These are phyloP conservation scores for Neuroscelio doddi DNA, from an alignment of 2,888 invertebrate genomes.

Conservation along the genomic window DNA sequence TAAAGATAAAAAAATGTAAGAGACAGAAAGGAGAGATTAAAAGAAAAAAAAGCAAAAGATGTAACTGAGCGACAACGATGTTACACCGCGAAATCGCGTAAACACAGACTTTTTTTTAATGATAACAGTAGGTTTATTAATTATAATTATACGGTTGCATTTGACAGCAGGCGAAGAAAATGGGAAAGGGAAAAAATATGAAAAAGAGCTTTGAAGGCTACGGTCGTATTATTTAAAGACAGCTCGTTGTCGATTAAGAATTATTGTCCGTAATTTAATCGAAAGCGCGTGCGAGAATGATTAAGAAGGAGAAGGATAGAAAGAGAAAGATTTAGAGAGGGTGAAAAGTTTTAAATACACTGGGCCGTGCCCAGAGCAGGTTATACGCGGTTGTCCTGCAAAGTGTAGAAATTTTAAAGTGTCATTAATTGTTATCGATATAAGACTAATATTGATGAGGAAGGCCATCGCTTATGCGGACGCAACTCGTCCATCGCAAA, in stretches of 20 bases:
- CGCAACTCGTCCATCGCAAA: constrained; percentile 48
- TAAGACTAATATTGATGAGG: constrained; percentile 61
- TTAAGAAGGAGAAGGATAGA: constrained; percentile 3
- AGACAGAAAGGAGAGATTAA: constrained; percentile 25
- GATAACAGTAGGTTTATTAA: constrained; percentile 62
- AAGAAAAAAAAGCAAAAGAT: constrained; percentile 27
- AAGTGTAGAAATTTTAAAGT: constrained; percentile 67
- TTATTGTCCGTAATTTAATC: constrained; percentile 11
- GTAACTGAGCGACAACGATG: constrained; percentile 57
- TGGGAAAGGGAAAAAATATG: constrained; percentile 39
- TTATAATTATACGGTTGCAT: constrained; percentile 35
- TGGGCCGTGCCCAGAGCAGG: constrained; percentile 63
- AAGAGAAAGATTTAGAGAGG: constrained; percentile 37
- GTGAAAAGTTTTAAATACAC: constrained; percentile 53
- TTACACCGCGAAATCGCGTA: constrained; percentile 60
- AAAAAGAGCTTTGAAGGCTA: constrained; percentile 44
- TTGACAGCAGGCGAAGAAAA: constrained; percentile 51
- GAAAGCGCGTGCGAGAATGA: constrained; percentile 14
- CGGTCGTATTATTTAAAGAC: constrained; percentile 56
- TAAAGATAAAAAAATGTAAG: constrained; percentile 52
- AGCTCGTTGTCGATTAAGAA: constrained; percentile 15
- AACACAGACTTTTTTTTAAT: constrained; percentile 59
- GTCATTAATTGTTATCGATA: constrained; percentile 68
- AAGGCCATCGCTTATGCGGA: constrained; percentile 48
- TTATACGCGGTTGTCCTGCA: constrained; percentile 62